These are phyloP conservation scores for Sitobion miscanthi DNA, from an alignment of 1,140 invertebrate species.

Conservation along the genomic window DNA sequence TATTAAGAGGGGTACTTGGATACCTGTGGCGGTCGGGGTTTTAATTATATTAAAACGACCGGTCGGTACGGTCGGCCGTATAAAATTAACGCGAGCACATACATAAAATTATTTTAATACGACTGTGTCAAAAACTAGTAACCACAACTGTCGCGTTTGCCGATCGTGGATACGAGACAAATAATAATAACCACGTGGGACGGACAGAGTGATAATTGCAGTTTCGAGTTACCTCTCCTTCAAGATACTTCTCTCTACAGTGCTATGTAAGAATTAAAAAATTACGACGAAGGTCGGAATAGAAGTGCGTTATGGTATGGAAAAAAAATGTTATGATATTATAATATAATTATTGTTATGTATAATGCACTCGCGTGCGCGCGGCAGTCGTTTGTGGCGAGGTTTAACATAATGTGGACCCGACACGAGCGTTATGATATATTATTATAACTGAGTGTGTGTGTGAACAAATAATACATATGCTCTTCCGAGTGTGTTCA, in stretches of 20 bases:
- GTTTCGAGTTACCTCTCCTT: background rate
- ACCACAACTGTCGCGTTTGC: background rate
- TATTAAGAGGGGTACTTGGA: background rate
- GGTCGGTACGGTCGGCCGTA: background rate
- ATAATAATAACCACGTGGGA: background rate
- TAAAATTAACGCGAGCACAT: background rate
- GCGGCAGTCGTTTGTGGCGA: background rate
- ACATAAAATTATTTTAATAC: background rate
- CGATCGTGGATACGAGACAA: background rate
- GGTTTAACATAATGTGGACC: constrained; percentile 12
- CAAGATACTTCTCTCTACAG: background rate
- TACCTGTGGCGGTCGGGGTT: background rate
- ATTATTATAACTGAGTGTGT: background rate
- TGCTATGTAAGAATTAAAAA: background rate
- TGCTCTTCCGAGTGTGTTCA: background rate
- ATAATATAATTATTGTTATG: constrained; percentile 3
- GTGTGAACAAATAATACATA: background rate
- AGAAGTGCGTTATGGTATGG: background rate
- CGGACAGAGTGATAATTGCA: background rate
- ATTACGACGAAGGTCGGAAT: constrained; percentile 3
- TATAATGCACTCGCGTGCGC: background rate
- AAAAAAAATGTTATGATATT: background rate
- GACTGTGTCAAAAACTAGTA: background rate
- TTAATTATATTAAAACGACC: background rate
- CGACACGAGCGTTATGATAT: constrained; percentile 9